Evolutionary conservation across 2,888 invertebrate genomes (phyloP).

Genomic region (Lithophane leautieri): DNA sequence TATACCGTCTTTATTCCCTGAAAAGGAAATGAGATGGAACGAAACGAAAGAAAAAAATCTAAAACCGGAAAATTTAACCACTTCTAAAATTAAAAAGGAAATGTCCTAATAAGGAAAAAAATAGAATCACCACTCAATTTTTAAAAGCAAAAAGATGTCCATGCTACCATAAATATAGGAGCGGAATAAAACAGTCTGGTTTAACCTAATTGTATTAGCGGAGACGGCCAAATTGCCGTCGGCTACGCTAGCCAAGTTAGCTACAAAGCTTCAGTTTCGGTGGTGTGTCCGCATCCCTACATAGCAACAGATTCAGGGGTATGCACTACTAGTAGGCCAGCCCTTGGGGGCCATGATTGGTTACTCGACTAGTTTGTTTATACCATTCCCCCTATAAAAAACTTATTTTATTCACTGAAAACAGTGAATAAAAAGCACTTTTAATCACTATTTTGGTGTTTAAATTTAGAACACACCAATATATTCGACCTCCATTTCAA

Average conservation of each 20-base stretch:
- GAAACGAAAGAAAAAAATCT: not conserved
- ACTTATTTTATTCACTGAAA: too few species aligned
- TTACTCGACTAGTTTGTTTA: not conserved
- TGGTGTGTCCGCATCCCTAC: not conserved
- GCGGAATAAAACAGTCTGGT: slow-evolving; percentile 15
- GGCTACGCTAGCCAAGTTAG: slow-evolving; percentile 2
- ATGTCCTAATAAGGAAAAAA: not conserved
- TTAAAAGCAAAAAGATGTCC: slow-evolving; percentile 41
- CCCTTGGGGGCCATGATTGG: slow-evolving; percentile 15
- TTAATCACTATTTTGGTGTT: too few species aligned
- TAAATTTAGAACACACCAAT: too few species aligned
- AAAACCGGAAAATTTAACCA: slow-evolving; percentile 1
- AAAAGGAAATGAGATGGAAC: not conserved
- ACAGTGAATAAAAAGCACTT: too few species aligned
- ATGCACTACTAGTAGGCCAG: not conserved
- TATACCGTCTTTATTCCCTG: not conserved
- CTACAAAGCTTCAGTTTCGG: not conserved
- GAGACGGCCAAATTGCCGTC: slow-evolving; percentile 24
- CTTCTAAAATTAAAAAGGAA: slow-evolving; percentile 18
- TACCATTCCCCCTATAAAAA: too few species aligned
- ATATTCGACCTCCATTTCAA: too few species aligned
- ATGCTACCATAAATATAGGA: slow-evolving; percentile 11
- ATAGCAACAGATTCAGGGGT: not conserved
- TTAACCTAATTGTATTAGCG: slow-evolving; percentile 35
- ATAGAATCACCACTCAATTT: not conserved